These are phyloP conservation scores for Rhyacophila evoluta DNA, from an alignment of 2,888 invertebrate genomes.

Conservation along the genomic window DNA sequence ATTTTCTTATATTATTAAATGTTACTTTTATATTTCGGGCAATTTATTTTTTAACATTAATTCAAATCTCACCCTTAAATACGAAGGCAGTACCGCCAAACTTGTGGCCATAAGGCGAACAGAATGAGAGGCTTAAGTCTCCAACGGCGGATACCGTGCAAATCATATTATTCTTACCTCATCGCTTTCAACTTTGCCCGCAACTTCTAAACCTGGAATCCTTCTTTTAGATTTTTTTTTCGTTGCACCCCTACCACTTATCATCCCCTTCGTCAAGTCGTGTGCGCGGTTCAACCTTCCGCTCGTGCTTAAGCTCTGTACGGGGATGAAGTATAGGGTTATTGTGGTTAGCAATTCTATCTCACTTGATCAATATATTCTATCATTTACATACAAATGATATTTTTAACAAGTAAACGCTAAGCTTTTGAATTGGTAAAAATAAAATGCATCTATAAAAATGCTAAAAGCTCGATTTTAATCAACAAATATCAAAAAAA, in stretches of 20 bases:
- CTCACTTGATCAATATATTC: too few relatives aligned
- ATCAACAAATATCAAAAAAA: too few relatives aligned
- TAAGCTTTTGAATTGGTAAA: too few relatives aligned
- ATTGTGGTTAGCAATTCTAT: too few relatives aligned
- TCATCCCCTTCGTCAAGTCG: slow-evolving; percentile 7
- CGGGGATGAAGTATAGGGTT: slow-evolving; percentile 13
- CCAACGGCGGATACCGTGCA: slow-evolving; percentile 26
- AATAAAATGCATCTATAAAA: too few relatives aligned
- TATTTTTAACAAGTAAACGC: too few relatives aligned
- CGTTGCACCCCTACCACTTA: background rate
- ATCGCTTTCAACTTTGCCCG: slow-evolving; percentile 42
- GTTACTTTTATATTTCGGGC: too few relatives aligned
- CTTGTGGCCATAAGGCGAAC: background rate
- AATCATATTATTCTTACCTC: slow-evolving; percentile 49
- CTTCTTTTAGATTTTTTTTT: background rate
- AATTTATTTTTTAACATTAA: background rate
- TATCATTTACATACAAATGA: too few relatives aligned
- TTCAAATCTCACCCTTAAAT: slow-evolving; percentile 7
- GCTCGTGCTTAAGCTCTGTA: background rate
- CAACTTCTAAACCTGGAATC: slow-evolving; percentile 18
- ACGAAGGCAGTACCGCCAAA: background rate
- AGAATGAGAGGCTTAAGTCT: background rate
- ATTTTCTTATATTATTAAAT: too few relatives aligned
- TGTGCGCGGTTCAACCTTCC: background rate
- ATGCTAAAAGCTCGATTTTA: too few relatives aligned